These are phyloP conservation scores for Drosophila triauraria DNA, from an alignment of 1,140 invertebrate species.

Conservation along the genomic window DNA sequence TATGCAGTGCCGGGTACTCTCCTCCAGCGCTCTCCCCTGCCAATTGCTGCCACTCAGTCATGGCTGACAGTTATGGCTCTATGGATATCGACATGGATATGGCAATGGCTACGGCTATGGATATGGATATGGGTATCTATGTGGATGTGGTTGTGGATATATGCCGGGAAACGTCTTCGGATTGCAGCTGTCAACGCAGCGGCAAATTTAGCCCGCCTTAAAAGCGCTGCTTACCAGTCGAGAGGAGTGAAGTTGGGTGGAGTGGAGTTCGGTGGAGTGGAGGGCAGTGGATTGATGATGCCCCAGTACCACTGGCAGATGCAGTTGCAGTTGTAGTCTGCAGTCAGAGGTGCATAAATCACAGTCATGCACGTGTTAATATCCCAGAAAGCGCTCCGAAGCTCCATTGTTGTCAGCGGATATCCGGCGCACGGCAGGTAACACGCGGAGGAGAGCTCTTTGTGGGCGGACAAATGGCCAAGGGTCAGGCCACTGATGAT, in stretches of 20 bases:
- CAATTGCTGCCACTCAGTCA: constrained; percentile 62
- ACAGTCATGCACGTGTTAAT: constrained; percentile 58
- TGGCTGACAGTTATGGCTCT: constrained; percentile 64
- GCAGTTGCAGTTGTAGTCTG: constrained; percentile 34
- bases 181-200: constrained; percentile 73
- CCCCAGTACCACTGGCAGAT: constrained; percentile 23
- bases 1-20: constrained; percentile 34
- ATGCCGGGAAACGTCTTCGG: constrained; percentile 61
- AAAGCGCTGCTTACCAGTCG: constrained; percentile 46
- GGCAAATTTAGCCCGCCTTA: constrained; percentile 61
- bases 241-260: constrained; percentile 3
- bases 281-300: constrained; percentile 36
- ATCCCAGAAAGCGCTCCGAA: constrained; percentile 28
- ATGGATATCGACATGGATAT: constrained; percentile 56
- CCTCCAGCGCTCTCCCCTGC: constrained; percentile 25
- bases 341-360: constrained; percentile 63
- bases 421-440: constrained; percentile 33
- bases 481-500: constrained; percentile 46
- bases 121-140: constrained; percentile 27
- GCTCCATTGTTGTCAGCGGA: constrained; percentile 45
- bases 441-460: background rate
- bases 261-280: background rate
- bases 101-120: constrained; percentile 15
- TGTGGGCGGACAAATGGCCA: constrained; percentile 33
- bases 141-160: constrained; percentile 35